phyloP scores from a whole-genome alignment of 1,140 invertebrate species.

The Papilio machaon region DNA sequence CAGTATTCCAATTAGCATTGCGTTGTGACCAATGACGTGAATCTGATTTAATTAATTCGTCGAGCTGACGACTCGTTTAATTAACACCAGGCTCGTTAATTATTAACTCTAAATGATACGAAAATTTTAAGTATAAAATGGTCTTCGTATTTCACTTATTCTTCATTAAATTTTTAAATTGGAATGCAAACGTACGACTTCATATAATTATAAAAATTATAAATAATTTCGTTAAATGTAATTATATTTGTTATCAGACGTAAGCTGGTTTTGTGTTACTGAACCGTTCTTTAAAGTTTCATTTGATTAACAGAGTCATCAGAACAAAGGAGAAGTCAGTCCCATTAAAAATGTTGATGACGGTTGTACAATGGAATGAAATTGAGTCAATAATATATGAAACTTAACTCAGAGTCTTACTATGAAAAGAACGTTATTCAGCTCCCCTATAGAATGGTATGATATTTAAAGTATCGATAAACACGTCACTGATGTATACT shows the following conservation, averaged over 20 bases:
- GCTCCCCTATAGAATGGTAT: not conserved
- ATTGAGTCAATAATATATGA: not conserved
- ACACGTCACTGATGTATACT: not conserved
- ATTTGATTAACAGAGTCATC: too few relatives aligned
- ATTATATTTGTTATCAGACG: too few relatives aligned
- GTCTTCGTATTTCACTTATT: slow-evolving; percentile 20
- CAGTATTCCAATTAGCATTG: slow-evolving; percentile 26
- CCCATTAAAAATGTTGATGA: not conserved
- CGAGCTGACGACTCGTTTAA: slow-evolving; percentile 22
- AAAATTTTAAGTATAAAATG: slow-evolving; percentile 16
- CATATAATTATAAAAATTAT: not conserved
- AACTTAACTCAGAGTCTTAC: not conserved
- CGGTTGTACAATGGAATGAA: not conserved
- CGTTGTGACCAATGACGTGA: slow-evolving; percentile 25
- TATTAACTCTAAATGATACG: slow-evolving; percentile 25
- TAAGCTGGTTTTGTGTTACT: too few relatives aligned
- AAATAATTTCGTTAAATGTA: not conserved
- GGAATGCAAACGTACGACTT: not conserved
- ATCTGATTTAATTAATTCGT: slow-evolving; percentile 23
- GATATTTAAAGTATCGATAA: not conserved
- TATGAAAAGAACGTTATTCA: not conserved
- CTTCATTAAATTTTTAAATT: not conserved
- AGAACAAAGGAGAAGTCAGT: too few relatives aligned
- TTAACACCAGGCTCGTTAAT: slow-evolving; percentile 22
- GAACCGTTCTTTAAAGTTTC: too few relatives aligned